Base-by-base conservation (phyloP, 2,797 vertebrate species). In the Lacerta viridis region DNA sequence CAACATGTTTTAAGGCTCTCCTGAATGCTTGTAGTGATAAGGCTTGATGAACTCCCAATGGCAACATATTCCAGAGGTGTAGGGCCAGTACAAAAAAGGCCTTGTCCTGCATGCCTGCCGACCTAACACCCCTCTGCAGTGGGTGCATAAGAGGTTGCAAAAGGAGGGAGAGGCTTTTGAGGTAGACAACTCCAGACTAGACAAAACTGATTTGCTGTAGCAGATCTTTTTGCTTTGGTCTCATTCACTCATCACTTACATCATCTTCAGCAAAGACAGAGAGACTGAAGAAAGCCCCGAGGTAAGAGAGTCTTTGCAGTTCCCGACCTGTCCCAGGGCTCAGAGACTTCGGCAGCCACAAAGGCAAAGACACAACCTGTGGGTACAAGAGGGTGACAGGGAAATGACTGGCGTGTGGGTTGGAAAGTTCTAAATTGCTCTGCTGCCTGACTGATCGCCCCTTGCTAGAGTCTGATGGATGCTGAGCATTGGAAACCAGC, bases 211-310 rank as follows among this genome's bases (percentile, higher is more conserved):
- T 55, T 55, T 55, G 50, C 50, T 55, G 50, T 55, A 55, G 50
- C 50, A 55, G 50, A 55, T 55, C 50, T 55, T 55, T 55, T 55
- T 55, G 13, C 11, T n/a, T 41, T 33, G 41, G 29, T 46, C 17
- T 83, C 29, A 4, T 50, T 23, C 69, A 83, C 36, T 3, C 20
- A 33, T 20, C 84, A 98, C 98, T 98, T 94, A 99, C 99, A 66
- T 99, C 98, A 92, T 99, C 99, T 92, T 99, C 99, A 27, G 98
- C 98, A 92, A 99, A 99, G 90, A 99, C 99, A 3, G 99, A 99
- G 82, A 99, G 98, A 94, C 98, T 98, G 91, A 99, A 99, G 97
- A 99, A 99, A 55, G 98, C 94, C 92, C 99, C 99, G 84, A 99
- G 93, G 88, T 98, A 99, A 74, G 99, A 99, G 8, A 99, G 97